A percentile compares a stretch with the other conserved stretches of the same genome.
These are phyloP conservation scores for Bagarius yarrelli DNA, from an alignment of 2,113 vertebrate genomes.

Conservation along the genomic window DNA sequence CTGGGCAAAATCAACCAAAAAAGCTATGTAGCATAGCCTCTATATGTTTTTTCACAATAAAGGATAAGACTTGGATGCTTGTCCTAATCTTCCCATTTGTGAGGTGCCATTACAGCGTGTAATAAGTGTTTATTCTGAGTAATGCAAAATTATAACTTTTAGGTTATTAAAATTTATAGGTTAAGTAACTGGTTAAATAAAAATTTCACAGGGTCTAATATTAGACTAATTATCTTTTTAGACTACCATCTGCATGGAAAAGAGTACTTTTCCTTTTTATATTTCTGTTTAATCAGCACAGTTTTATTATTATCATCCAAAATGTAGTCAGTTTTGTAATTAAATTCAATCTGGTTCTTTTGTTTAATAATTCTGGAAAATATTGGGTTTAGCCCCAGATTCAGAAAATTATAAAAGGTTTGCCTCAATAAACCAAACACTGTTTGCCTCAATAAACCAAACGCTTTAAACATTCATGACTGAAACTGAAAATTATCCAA, in stretches of 20 bases:
- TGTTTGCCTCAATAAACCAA: slow-evolving; percentile 46
- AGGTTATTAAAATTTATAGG: no score
- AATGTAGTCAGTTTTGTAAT: slow-evolving; percentile 13
- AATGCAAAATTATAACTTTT: slow-evolving; percentile 39
- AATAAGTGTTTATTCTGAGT: slow-evolving; percentile 44
- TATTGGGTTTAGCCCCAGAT: slow-evolving; percentile 45
- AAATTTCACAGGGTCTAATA: slow-evolving; percentile 26
- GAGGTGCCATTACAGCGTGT: slow-evolving; percentile 26
- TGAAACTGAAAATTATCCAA: slow-evolving; percentile 58
- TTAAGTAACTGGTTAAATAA: slow-evolving; percentile 24
- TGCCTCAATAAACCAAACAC: slow-evolving; percentile 37
- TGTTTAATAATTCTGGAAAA: slow-evolving; percentile 34
- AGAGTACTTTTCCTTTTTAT: background rate
- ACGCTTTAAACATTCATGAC: slow-evolving; percentile 20
- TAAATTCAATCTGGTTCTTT: slow-evolving; percentile 26
- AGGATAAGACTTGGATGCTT: slow-evolving; percentile 27
- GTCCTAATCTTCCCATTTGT: slow-evolving; percentile 25
- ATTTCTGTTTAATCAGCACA: background rate
- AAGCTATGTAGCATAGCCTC: slow-evolving; percentile 23
- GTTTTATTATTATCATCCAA: background rate
- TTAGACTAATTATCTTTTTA: slow-evolving; percentile 41
- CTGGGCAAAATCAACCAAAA: slow-evolving; percentile 14
- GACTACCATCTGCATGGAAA: slow-evolving; percentile 38
- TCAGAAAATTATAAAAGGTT: slow-evolving; percentile 49
- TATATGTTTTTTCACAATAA: slow-evolving; percentile 33